Conservation (phyloP, 1,140 invertebrate species). For the Ceratina calcarata region DNA sequence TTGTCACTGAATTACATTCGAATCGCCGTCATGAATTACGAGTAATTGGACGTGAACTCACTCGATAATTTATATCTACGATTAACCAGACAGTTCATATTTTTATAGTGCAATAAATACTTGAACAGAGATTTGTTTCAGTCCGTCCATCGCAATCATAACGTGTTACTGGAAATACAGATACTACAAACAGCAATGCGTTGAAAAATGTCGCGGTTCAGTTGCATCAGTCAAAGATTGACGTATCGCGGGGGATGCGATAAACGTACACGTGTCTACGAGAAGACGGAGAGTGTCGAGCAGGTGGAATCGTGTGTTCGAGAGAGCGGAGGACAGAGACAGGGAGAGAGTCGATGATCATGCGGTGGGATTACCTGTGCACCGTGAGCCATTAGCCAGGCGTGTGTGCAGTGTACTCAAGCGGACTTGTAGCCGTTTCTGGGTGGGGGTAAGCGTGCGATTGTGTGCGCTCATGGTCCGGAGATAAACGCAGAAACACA, state of each 20-base stretch:
- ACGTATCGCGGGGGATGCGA: slow-evolving; percentile 34
- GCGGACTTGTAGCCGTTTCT: slow-evolving; percentile 61
- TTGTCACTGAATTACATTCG: background rate
- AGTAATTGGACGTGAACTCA: background rate
- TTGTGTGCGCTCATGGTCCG: slow-evolving; percentile 37
- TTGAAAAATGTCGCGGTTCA: background rate
- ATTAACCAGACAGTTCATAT: no score
- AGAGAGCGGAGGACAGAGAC: background rate
- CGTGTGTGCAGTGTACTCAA: slow-evolving; percentile 69
- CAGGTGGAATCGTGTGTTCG: slow-evolving; percentile 34
- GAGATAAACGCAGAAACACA: slow-evolving; percentile 18
- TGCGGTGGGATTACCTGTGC: slow-evolving; percentile 65
- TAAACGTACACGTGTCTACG: slow-evolving; percentile 63
- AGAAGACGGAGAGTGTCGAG: slow-evolving; percentile 54
- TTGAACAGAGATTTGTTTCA: no score
- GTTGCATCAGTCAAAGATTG: slow-evolving; percentile 12
- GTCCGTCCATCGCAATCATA: no score
- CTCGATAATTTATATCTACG: background rate
- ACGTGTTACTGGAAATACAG: no score
- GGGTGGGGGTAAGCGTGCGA: slow-evolving; percentile 42
- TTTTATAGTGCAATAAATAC: background rate
- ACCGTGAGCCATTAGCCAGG: slow-evolving; percentile 65
- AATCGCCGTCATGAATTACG: background rate
- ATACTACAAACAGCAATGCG: background rate
- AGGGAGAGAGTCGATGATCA: slow-evolving; percentile 51